Evolutionary conservation across 2,888 invertebrate genomes (phyloP).

Genomic region (Campoletis raptor): DNA sequence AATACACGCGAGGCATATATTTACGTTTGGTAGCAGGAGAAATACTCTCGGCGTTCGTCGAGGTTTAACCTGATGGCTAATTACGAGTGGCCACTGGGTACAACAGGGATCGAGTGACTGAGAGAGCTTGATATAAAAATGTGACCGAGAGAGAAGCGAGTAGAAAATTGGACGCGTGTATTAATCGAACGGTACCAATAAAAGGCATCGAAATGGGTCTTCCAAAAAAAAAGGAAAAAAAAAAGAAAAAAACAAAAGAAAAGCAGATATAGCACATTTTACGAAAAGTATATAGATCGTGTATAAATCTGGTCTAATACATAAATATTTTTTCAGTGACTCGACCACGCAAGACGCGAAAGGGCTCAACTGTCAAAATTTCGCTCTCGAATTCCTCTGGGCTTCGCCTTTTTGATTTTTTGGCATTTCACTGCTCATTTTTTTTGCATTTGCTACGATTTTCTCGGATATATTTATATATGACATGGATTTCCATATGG

Average conservation of each 20-base stretch:
- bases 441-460: neutral
- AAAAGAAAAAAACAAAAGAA: neutral
- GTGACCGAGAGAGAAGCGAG: neutral
- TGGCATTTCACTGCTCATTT: neutral
- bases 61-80: constrained; percentile 48
- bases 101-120: neutral
- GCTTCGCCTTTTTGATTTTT: neutral
- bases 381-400: neutral
- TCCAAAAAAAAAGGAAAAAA: neutral
- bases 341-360: neutral
- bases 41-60: constrained; percentile 7
- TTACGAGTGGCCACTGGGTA: constrained; percentile 8
- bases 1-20: neutral
- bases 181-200: constrained; percentile 27
- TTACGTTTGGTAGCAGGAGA: neutral
- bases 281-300: neutral
- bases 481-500: neutral
- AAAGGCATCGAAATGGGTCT: neutral
- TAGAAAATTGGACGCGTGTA: neutral
- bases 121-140: neutral
- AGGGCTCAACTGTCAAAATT: constrained; percentile 22
- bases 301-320: neutral
- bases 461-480: neutral
- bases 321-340: neutral
- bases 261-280: neutral